Conservation (phyloP, 2,797 vertebrate genomes). For the Gastrophryne carolinensis region DNA sequence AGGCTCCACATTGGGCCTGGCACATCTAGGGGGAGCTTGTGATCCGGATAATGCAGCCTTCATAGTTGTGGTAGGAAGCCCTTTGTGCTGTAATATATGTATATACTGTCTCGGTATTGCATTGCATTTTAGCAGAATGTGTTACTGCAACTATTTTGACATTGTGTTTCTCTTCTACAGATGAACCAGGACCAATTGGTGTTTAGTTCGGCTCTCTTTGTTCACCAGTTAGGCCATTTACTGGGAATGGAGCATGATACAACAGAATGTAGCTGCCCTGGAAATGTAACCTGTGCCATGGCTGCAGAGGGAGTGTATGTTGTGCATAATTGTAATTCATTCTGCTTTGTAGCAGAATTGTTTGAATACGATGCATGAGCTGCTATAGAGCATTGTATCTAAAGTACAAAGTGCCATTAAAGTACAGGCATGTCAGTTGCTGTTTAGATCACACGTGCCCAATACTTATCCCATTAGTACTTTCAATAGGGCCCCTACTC, state of each 20-base stretch:
- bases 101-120: background rate
- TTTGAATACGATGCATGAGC: too few relatives aligned
- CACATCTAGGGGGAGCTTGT: conserved; percentile 13
- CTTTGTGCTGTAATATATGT: background rate
- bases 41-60: conserved; percentile 9
- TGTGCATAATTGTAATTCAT: too few relatives aligned
- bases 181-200: conserved; percentile 24
- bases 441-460: too few relatives aligned
- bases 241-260: conserved; percentile 38
- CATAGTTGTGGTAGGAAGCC: conserved; percentile 11
- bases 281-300: conserved; percentile 12
- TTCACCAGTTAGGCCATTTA: conserved; percentile 29
- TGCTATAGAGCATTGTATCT: too few relatives aligned
- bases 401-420: too few relatives aligned
- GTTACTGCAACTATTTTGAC: background rate
- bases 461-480: too few relatives aligned
- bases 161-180: background rate
- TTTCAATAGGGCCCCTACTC: too few relatives aligned
- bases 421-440: too few relatives aligned
- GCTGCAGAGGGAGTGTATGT: conserved; percentile 12
- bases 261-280: conserved; percentile 18
- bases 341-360: too few relatives aligned
- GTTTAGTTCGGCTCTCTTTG: conserved; percentile 8
- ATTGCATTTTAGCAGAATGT: too few relatives aligned
- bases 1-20: conserved; percentile 4